phyloP scores from a whole-genome alignment of 2,888 invertebrate species.

The Tupiocoris notatus region DNA sequence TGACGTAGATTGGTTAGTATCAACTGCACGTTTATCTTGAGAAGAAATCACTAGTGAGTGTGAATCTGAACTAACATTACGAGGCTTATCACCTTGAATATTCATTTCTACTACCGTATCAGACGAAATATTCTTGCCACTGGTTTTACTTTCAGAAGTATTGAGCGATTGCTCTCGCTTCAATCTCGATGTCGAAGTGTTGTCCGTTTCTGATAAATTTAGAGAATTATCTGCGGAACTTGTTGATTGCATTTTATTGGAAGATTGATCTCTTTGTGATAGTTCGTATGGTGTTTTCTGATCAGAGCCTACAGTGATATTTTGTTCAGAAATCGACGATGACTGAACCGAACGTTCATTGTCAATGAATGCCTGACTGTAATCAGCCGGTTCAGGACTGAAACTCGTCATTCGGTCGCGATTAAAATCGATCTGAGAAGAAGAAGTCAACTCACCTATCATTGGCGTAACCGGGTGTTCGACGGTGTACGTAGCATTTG shows the following conservation, averaged over 20 bases:
- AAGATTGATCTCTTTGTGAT: neutral
- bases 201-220: neutral
- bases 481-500: constrained; percentile 43
- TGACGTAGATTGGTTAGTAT: neutral
- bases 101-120: neutral
- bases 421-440: constrained; percentile 1
- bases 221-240: neutral
- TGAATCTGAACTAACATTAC: neutral
- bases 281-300: neutral
- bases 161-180: neutral
- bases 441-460: constrained; percentile 38
- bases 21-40: neutral
- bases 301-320: neutral
- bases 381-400: neutral
- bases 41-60: neutral
- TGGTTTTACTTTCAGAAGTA: neutral
- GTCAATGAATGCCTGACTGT: constrained; percentile 2
- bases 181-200: neutral
- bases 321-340: neutral
- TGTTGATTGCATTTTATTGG: neutral
- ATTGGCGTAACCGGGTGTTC: constrained; percentile 35
- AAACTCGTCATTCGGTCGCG: neutral
- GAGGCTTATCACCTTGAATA: neutral
- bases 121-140: no score
- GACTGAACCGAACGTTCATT: neutral